Percentiles rank a stretch among this genome's conserved stretches.
Conservation (phyloP, 2,888 invertebrate species). For the Pseudococcus longispinus region DNA sequence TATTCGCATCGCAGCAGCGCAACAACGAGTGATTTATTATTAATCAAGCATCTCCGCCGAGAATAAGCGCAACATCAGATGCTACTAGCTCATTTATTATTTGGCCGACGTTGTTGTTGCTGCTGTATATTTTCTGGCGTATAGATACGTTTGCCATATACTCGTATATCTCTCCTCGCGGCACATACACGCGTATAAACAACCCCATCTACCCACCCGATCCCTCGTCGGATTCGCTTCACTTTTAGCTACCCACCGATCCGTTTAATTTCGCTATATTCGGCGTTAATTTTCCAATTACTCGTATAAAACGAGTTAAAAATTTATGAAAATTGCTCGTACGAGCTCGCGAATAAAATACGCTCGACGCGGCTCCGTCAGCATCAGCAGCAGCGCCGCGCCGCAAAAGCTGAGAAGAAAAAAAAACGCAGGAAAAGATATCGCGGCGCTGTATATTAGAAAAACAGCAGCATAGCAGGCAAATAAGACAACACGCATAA, state of each 20-base stretch:
- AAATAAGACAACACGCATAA: slow-evolving; percentile 34
- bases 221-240: background rate
- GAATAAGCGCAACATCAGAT: slow-evolving; percentile 45
- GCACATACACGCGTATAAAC: too few relatives aligned
- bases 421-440: background rate
- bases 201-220: background rate
- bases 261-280: slow-evolving; percentile 9
- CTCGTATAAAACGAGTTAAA: slow-evolving; percentile 34
- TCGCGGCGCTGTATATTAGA: background rate
- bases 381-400: background rate
- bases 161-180: background rate
- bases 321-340: slow-evolving; percentile 26
- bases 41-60: slow-evolving; percentile 53
- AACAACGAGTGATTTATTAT: slow-evolving; percentile 50
- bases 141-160: slow-evolving; percentile 15
- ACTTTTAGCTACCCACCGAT: background rate
- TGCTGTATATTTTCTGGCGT: background rate
- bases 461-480: slow-evolving; percentile 29
- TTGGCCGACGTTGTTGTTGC: background rate
- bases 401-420: background rate
- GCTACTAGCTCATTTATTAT: slow-evolving; percentile 50
- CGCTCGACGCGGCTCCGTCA: background rate
- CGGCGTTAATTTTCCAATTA: slow-evolving; percentile 42
- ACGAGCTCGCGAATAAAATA: background rate
- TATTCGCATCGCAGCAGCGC: background rate